Conservation (phyloP, 2,797 vertebrate genomes). For the Ceryle rudis region DNA sequence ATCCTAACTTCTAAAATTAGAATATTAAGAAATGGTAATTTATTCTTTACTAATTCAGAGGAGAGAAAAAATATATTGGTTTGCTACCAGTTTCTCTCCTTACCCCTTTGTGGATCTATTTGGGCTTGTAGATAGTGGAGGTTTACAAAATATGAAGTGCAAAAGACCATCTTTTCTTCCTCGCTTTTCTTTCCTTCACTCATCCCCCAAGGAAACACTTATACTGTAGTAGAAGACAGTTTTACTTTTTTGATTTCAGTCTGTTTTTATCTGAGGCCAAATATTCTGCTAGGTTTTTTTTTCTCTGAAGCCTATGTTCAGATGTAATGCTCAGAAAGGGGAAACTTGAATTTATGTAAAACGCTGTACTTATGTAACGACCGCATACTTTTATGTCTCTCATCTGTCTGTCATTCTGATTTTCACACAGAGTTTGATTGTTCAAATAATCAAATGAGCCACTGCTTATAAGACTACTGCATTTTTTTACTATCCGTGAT, state of each 20-base stretch:
- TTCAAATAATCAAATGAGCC: not conserved
- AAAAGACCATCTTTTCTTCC: not conserved
- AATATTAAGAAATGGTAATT: not conserved
- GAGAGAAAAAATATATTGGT: not conserved
- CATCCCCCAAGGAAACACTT: not conserved
- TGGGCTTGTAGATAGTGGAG: not conserved
- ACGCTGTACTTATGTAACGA: not conserved
- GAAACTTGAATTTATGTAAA: not conserved
- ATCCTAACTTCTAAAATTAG: not conserved
- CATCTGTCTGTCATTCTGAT: not conserved
- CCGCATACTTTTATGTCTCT: not conserved
- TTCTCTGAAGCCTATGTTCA: not conserved
- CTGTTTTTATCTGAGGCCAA: not conserved
- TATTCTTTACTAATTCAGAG: not conserved
- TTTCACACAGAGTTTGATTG: not conserved
- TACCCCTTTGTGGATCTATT: not conserved
- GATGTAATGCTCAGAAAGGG: not conserved
- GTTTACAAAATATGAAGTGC: not conserved
- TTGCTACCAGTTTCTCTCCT: not conserved
- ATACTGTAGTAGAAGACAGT: not conserved
- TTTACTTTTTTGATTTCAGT: not conserved
- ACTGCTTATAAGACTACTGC: not conserved
- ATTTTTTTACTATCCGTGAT: not conserved
- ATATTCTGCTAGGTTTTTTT: not conserved
- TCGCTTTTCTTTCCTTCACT: not conserved